Conservation (phyloP, 2,797 vertebrate genomes). For the Fistularia tabacaria region DNA sequence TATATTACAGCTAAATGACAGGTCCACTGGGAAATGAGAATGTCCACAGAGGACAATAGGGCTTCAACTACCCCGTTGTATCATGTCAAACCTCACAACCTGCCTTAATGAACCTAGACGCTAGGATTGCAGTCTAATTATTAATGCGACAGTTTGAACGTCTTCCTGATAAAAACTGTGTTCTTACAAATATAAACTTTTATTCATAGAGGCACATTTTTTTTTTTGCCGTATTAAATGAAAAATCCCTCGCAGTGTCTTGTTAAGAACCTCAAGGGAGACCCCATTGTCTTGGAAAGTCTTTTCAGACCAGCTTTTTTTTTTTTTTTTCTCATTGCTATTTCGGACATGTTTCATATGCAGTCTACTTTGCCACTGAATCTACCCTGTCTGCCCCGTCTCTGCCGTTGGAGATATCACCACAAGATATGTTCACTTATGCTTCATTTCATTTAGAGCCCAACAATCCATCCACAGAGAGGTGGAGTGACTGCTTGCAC, state of each 20-base stretch:
- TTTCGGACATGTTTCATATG: no score
- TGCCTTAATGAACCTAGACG: conserved; percentile 46
- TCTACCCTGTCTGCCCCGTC: no score
- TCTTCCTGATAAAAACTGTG: conserved; percentile 5
- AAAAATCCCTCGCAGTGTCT: no score
- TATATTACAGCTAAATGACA: conserved; percentile 58
- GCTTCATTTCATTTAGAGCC: conserved; percentile 18
- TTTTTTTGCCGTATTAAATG: background rate
- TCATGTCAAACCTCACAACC: conserved; percentile 49
- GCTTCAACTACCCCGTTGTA: conserved; percentile 53
- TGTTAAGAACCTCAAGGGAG: no score
- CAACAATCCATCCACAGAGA: background rate
- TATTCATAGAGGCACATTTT: background rate
- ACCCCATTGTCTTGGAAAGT: no score
- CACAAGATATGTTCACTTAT: background rate
- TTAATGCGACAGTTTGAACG: conserved; percentile 21
- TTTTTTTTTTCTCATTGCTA: no score
- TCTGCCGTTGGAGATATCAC: no score
- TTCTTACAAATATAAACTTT: conserved; percentile 18
- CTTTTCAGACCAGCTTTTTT: no score
- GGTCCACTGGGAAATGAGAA: conserved; percentile 53
- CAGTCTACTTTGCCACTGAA: no score
- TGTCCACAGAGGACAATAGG: conserved; percentile 53
- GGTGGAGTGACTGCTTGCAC: background rate
- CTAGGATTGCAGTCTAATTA: conserved; percentile 40